Conservation (phyloP, 1,140 invertebrate species). For the Panagrolaimus sp. region DNA sequence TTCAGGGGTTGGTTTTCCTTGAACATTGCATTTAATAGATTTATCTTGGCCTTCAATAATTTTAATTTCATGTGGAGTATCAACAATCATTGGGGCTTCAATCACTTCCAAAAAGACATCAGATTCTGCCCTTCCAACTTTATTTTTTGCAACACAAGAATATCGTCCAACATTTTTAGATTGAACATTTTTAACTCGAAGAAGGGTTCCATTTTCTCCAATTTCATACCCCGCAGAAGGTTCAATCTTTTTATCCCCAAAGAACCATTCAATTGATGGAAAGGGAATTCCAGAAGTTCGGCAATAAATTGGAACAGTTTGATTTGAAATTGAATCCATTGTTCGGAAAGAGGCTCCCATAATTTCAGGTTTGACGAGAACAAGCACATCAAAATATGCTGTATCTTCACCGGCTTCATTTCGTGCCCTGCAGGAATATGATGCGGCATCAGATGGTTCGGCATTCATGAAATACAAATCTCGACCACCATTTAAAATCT, state of each 20-base stretch:
- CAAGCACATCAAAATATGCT: constrained; percentile 56
- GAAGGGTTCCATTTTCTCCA: constrained; percentile 18
- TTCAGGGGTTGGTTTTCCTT: constrained; percentile 48
- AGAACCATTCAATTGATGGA: constrained; percentile 61
- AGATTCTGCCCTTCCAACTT: constrained; percentile 46
- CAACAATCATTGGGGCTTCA: constrained; percentile 18
- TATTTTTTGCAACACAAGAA: constrained; percentile 50
- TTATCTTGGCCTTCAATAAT: constrained; percentile 9
- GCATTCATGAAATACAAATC: constrained; percentile 48
- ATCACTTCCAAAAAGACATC: constrained; percentile 52
- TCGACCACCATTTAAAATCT: constrained; percentile 37
- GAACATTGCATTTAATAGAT: constrained; percentile 32
- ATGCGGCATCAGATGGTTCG: constrained; percentile 44
- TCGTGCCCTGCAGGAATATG: constrained; percentile 59
- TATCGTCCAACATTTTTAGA: constrained; percentile 47
- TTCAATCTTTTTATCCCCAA: not conserved
- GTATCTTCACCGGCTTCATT: constrained; percentile 59
- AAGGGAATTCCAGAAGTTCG: constrained; percentile 61
- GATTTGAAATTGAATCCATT: constrained; percentile 41
- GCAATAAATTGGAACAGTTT: constrained; percentile 61
- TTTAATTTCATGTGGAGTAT: constrained; percentile 15
- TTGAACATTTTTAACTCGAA: constrained; percentile 33
- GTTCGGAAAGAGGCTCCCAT: constrained; percentile 20
- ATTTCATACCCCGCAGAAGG: constrained; percentile 36
- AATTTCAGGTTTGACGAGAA: constrained; percentile 49